A percentile compares a stretch with the other conserved stretches of the same genome.
phyloP scores from a whole-genome alignment of 2,113 vertebrate species.

The Meriones unguiculatus region DNA sequence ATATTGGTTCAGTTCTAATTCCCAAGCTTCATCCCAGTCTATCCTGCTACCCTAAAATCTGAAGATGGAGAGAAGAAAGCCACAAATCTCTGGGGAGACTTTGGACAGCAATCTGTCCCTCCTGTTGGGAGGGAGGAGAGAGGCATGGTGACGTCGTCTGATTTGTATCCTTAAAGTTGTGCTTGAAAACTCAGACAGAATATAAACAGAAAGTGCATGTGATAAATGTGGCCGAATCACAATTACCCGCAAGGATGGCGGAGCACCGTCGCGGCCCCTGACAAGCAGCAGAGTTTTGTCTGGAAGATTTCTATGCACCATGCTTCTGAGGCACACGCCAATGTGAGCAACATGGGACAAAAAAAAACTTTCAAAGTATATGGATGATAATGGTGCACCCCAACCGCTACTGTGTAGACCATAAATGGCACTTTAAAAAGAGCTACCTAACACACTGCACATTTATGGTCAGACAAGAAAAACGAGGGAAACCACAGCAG shows the following conservation, averaged over 20 bases:
- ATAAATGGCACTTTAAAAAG: conserved; percentile 32
- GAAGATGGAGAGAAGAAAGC: accelerated
- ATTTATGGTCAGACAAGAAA: conserved; percentile 27
- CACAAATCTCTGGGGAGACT: accelerated
- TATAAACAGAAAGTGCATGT: background rate
- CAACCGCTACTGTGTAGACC: conserved; percentile 4
- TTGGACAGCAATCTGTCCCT: background rate
- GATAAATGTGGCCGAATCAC: background rate
- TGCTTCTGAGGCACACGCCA: background rate
- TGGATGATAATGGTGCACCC: background rate
- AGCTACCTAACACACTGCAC: background rate
- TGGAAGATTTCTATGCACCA: background rate
- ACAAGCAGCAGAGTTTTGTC: background rate
- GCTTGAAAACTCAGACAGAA: conserved; percentile 36
- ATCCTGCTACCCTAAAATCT: background rate
- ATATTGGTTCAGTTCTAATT: background rate
- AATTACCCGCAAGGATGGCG: background rate
- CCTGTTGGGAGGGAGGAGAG: background rate
- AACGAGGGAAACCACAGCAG: conserved; percentile 21
- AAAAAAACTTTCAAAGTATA: background rate
- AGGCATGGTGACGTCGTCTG: background rate
- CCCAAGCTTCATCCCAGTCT: too few species aligned
- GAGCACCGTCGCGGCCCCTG: accelerated
- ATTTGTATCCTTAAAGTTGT: conserved; percentile 1
- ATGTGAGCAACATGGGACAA: background rate